Percentiles rank a stretch among this genome's conserved stretches.
Evolutionary conservation across 2,113 vertebrate genomes (phyloP).

Genomic region (Scatophagus argus): DNA sequence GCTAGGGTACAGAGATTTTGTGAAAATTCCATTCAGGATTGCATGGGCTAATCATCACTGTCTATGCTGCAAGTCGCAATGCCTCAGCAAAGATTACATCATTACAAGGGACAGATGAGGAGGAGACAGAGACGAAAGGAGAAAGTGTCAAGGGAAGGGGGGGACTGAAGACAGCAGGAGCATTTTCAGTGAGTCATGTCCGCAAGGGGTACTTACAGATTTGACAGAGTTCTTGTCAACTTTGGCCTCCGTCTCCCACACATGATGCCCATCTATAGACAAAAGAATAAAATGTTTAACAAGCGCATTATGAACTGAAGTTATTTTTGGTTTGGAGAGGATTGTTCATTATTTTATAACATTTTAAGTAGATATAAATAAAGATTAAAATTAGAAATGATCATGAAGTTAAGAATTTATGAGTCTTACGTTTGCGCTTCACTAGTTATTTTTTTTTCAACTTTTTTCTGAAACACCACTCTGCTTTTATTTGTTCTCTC

Average conservation of each 20-base stretch:
- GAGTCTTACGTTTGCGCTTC: no score
- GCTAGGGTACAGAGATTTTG: slow-evolving; percentile 57
- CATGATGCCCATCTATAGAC: slow-evolving; percentile 94
- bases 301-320: background rate
- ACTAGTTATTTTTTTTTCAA: background rate
- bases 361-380: no score
- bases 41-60: slow-evolving; percentile 75
- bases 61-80: slow-evolving; percentile 71
- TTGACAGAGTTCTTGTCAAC: slow-evolving; percentile 95
- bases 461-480: slow-evolving; percentile 27
- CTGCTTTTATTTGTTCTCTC: slow-evolving; percentile 35
- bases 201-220: slow-evolving; percentile 87
- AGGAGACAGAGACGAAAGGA: slow-evolving; percentile 48
- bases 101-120: slow-evolving; percentile 72
- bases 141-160: slow-evolving; percentile 55
- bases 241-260: slow-evolving; percentile 98
- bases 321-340: background rate
- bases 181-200: slow-evolving; percentile 16
- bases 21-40: slow-evolving; percentile 83
- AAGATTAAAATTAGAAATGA: background rate
- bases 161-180: slow-evolving; percentile 46
- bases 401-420: background rate
- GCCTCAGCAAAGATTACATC: slow-evolving; percentile 81
- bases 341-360: background rate
- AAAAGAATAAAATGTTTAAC: slow-evolving; percentile 24